These are phyloP conservation scores for Poicephalus meyeri DNA, from an alignment of 2,113 vertebrate species.

Conservation along the genomic window DNA sequence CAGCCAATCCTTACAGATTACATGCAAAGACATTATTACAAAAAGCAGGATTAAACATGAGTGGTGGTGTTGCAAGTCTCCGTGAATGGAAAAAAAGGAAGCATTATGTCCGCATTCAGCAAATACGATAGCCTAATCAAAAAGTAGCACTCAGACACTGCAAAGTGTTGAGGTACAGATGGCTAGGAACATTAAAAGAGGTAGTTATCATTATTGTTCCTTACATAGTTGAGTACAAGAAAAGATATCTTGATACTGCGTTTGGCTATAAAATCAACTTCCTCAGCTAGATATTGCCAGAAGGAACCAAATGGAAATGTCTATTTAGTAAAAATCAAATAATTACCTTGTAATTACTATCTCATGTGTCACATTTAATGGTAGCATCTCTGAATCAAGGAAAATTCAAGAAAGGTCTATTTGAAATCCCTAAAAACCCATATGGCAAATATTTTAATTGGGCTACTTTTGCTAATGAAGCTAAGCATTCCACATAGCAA, in stretches of 20 bases:
- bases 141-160: neutral
- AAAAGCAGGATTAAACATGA: neutral
- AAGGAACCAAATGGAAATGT: conserved; percentile 22
- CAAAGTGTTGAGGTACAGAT: neutral
- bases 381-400: conserved; percentile 45
- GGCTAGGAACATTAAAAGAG: conserved; percentile 6
- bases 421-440: conserved; percentile 30
- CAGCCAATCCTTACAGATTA: conserved; percentile 7
- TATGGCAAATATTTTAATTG: conserved; percentile 65
- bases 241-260: conserved; percentile 38
- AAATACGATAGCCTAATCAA: conserved; percentile 39
- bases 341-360: conserved; percentile 58
- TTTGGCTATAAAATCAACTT: conserved; percentile 60
- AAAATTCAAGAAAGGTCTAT: conserved; percentile 48
- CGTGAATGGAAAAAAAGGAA: neutral
- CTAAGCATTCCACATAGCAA: neutral
- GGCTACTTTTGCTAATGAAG: conserved; percentile 51
- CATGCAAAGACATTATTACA: neutral
- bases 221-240: neutral
- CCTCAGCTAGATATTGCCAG: conserved; percentile 20
- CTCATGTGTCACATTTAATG: conserved; percentile 17
- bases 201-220: conserved; percentile 4
- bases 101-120: neutral
- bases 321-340: conserved; percentile 61
- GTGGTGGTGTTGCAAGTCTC: neutral